A percentile compares a stretch with the other conserved stretches of the same genome.
phyloP scores from a whole-genome alignment of 1,140 invertebrate species.

The Dryas iulia region DNA sequence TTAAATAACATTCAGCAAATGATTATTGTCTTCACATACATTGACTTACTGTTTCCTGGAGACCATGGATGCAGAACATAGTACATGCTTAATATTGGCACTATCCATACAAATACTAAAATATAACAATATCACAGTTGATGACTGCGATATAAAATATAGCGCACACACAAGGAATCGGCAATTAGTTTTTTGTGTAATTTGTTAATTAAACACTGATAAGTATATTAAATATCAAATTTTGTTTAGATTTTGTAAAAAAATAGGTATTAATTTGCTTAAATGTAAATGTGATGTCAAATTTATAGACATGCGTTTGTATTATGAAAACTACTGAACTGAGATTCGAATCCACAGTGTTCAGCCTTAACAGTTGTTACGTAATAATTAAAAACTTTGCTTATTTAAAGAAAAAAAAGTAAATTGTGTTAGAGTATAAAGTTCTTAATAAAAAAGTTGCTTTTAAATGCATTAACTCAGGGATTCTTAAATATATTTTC shows the following conservation, averaged over 20 bases:
- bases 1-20: conserved; percentile 53
- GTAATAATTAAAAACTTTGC: too few relatives aligned
- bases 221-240: neutral
- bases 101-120: conserved; percentile 42
- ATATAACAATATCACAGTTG: neutral
- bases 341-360: neutral
- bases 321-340: neutral
- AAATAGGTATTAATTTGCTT: neutral
- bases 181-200: conserved; percentile 34
- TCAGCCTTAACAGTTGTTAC: neutral
- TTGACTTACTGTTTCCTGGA: conserved; percentile 87
- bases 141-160: conserved; percentile 23
- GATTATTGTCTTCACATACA: conserved; percentile 69
- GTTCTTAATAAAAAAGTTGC: neutral
- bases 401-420: too few relatives aligned
- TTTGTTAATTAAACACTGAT: neutral
- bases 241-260: neutral
- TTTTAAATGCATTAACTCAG: neutral
- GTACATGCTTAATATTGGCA: conserved; percentile 75
- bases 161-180: conserved; percentile 62
- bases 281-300: neutral
- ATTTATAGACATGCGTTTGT: neutral
- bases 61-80: conserved; percentile 76
- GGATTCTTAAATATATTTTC: neutral
- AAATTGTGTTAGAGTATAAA: too few relatives aligned